phyloP scores from a whole-genome alignment of 2,113 vertebrate genomes.

The Notothenia coriiceps region DNA sequence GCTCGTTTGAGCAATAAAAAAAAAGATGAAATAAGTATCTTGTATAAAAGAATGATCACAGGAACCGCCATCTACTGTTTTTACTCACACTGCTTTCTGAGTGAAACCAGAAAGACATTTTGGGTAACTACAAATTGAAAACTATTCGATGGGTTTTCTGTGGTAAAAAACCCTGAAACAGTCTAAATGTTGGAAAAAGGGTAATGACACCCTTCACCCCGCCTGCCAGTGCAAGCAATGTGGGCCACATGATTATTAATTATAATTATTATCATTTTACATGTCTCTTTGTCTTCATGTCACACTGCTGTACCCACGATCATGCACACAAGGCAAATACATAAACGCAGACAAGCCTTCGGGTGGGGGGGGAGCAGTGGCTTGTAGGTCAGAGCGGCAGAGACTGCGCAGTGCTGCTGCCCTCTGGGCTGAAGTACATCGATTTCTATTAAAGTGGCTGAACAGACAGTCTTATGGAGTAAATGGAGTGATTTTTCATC shows the following conservation, averaged over 20 bases:
- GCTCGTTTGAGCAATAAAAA: too few species aligned
- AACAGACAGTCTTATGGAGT: constrained; percentile 74
- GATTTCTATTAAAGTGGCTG: constrained; percentile 81
- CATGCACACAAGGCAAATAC: constrained; percentile 30
- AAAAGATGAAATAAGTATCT: too few species aligned
- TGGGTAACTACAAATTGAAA: too few species aligned
- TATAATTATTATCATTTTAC: constrained; percentile 1
- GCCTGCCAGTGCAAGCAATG: background rate
- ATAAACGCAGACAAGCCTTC: constrained; percentile 42
- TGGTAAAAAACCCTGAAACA: too few species aligned
- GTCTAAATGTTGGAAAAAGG: too few species aligned
- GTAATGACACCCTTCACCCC: too few species aligned
- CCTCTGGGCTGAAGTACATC: constrained; percentile 70
- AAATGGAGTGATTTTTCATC: constrained; percentile 87
- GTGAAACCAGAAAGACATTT: too few species aligned
- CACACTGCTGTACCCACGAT: background rate
- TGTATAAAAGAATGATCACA: too few species aligned
- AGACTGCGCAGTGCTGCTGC: constrained; percentile 60
- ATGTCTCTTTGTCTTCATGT: constrained; percentile 34
- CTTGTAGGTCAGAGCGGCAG: constrained; percentile 71
- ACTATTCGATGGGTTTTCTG: too few species aligned
- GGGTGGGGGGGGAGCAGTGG: constrained; percentile 59
- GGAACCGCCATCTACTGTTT: too few species aligned
- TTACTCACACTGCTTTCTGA: too few species aligned
- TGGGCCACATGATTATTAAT: background rate